Evolutionary conservation across 2,888 invertebrate genomes (phyloP).

Genomic region (Incurvaria masculella): DNA sequence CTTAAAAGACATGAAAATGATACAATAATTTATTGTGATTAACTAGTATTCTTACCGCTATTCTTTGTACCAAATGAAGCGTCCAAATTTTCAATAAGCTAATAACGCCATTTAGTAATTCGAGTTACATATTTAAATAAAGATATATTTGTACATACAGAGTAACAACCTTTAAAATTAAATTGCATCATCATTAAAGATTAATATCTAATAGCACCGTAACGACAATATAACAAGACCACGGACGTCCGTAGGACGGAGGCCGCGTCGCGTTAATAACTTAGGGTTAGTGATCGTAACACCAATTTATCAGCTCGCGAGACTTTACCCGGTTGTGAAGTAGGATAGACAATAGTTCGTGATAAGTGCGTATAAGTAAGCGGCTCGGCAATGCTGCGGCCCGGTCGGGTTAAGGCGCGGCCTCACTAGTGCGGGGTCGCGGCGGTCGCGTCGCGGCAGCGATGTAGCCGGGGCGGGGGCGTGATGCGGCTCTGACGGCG

Average conservation of each 20-base stretch:
- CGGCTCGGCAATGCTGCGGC: too few species aligned
- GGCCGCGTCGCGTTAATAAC: too few species aligned
- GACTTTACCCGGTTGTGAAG: too few species aligned
- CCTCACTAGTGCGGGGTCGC: slow-evolving; percentile 17
- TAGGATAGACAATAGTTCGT: too few species aligned
- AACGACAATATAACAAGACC: too few species aligned
- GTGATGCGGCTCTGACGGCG: slow-evolving; percentile 25
- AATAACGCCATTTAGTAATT: slow-evolving; percentile 17
- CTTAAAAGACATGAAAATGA: background rate
- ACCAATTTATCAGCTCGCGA: too few species aligned
- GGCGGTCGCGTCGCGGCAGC: background rate
- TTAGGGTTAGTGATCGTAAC: too few species aligned
- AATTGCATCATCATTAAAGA: too few species aligned
- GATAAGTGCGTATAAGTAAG: too few species aligned
- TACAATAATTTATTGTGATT: background rate
- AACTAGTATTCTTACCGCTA: background rate
- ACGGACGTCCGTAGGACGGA: too few species aligned
- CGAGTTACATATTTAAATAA: background rate
- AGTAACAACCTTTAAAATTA: too few species aligned
- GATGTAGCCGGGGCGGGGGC: slow-evolving; percentile 25
- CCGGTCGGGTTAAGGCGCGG: background rate
- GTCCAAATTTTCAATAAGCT: slow-evolving; percentile 44
- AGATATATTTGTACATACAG: background rate
- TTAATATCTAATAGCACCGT: too few species aligned
- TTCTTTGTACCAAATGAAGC: slow-evolving; percentile 39